These are phyloP conservation scores for Dendrolimus houi DNA, from an alignment of 2,888 invertebrate species.

Conservation along the genomic window DNA sequence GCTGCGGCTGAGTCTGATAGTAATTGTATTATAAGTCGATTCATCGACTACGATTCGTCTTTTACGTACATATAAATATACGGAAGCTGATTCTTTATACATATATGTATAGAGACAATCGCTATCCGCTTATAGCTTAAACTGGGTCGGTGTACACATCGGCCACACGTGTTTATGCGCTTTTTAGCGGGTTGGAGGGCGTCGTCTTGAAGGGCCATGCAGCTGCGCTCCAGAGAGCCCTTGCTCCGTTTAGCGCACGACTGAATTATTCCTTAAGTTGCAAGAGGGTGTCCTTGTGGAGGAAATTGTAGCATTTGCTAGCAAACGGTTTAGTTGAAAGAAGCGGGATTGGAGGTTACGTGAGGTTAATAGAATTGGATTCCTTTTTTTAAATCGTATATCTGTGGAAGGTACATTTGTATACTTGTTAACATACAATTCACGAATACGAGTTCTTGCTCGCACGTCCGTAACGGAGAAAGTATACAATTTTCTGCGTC, in stretches of 20 bases:
- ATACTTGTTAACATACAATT: too few species aligned
- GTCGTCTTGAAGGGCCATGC: conserved; percentile 33
- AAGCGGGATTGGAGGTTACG: not conserved
- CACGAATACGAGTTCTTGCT: too few species aligned
- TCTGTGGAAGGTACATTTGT: too few species aligned
- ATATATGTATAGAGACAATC: conserved; percentile 1
- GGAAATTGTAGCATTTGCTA: not conserved
- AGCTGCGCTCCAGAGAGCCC: conserved; percentile 30
- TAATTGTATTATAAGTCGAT: too few species aligned
- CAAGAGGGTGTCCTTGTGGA: not conserved
- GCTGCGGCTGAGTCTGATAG: too few species aligned
- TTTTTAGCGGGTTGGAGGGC: conserved; percentile 61
- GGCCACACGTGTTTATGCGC: conserved; percentile 58
- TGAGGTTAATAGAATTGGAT: not conserved
- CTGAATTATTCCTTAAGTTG: conserved; percentile 13
- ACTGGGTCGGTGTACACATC: conserved; percentile 30
- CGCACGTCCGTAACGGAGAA: too few species aligned
- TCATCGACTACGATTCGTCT: too few species aligned
- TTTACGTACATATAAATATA: too few species aligned
- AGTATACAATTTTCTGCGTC: too few species aligned
- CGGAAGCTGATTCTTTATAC: too few species aligned
- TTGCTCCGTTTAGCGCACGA: conserved; percentile 13
- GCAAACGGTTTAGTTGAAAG: not conserved
- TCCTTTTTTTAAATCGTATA: not conserved
- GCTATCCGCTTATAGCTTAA: conserved; percentile 10